These are phyloP conservation scores for Chloromyia formosa DNA, from an alignment of 2,888 invertebrate species.

Conservation along the genomic window DNA sequence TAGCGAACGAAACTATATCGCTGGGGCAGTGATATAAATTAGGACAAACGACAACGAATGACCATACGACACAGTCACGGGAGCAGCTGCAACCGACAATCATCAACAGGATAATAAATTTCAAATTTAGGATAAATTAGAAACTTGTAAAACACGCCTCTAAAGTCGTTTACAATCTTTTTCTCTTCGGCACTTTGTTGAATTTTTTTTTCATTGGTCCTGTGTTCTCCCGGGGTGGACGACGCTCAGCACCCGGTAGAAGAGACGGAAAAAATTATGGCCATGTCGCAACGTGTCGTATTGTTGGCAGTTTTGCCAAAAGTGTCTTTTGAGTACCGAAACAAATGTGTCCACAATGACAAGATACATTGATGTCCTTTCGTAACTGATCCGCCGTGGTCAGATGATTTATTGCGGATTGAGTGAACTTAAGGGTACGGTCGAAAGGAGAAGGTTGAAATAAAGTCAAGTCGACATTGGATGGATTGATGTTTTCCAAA, in stretches of 20 bases:
- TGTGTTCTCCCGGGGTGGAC: too few relatives aligned
- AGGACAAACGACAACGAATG: neutral
- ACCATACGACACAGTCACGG: neutral
- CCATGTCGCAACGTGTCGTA: neutral
- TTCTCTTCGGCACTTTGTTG: neutral
- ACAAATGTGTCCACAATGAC: constrained; percentile 23
- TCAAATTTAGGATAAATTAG: constrained; percentile 40
- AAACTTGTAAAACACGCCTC: constrained; percentile 39
- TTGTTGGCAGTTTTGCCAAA: constrained; percentile 10
- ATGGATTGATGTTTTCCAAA: too few relatives aligned
- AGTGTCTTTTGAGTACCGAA: constrained; percentile 21
- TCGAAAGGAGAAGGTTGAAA: neutral
- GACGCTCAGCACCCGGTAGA: neutral
- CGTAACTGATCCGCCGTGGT: constrained; percentile 20
- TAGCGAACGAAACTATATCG: neutral
- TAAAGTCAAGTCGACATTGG: neutral
- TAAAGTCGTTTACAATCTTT: neutral
- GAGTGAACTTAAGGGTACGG: neutral
- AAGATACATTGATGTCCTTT: constrained; percentile 11
- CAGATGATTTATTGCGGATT: constrained; percentile 16
- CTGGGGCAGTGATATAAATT: constrained; percentile 3
- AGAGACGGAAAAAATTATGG: neutral
- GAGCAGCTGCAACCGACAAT: constrained; percentile 4
- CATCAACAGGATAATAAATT: constrained; percentile 29
- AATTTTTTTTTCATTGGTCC: neutral